Conservation (phyloP, 2,888 invertebrate species). For the Helicoverpa assulta region DNA sequence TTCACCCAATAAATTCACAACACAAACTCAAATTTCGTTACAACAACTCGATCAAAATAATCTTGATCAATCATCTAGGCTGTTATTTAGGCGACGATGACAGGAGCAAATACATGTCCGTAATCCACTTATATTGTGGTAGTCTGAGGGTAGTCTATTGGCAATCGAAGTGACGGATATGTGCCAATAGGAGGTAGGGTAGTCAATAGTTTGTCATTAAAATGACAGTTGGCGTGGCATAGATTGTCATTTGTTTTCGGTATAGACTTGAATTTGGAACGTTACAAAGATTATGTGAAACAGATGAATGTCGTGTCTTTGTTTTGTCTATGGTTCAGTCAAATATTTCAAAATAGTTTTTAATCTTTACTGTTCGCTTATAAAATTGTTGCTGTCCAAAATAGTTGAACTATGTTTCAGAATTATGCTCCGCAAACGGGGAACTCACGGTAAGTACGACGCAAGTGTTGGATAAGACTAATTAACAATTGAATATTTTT, state of each 20-base stretch:
- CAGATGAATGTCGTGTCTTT: no score
- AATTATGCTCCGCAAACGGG: no score
- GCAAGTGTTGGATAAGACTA: no score
- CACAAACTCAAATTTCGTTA: neutral
- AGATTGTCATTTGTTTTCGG: neutral
- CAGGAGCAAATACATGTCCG: neutral
- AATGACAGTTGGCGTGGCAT: neutral
- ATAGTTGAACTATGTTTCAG: no score
- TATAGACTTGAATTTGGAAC: neutral
- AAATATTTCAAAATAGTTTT: no score
- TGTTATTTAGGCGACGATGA: neutral
- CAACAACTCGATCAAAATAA: neutral
- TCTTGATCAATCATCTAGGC: neutral
- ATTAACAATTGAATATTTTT: no score
- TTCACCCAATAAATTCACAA: neutral
- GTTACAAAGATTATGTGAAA: neutral
- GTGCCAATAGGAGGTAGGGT: constrained; percentile 6
- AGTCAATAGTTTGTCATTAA: constrained; percentile 5
- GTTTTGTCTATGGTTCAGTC: no score
- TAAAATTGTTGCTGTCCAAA: no score
- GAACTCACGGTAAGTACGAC: no score
- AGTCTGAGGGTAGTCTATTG: neutral
- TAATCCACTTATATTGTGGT: neutral
- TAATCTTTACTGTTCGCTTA: no score
- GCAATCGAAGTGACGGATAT: constrained; percentile 5